Evolutionary conservation across 2,888 invertebrate genomes (phyloP), one percentile per base, ranked within the genome.

Genomic region (Chloromyia formosa): DNA sequence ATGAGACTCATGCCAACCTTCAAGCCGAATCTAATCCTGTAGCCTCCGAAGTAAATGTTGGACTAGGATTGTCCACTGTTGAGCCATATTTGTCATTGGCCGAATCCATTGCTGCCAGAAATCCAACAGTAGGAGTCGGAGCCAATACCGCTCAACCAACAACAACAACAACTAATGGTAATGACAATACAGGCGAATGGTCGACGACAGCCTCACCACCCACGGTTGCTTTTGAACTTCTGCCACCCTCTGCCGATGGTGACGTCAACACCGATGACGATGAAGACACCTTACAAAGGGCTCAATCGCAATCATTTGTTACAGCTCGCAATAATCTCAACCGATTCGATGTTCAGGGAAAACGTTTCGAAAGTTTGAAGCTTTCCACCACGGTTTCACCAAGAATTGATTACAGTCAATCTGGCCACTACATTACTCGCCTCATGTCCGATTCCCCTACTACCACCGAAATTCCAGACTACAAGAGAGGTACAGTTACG

Each of bases 271-370:
- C 79, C 2, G 89, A 89, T 64, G 89, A 90, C 77, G 88, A 88
- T 56, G 91, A 91, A 80, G 91, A 91, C 81, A 88, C 90, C 81
- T 82, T 92, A 54, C 90, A 91, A 84, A 87, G 90, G 77, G 90
- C 91, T 23, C 91, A 92, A 78, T 91, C 90, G 60, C 91, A 92
- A 80, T 91, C 91, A 0, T 91, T 92, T 79, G 86, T 91, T 22
- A 87, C 89, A 1, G 88, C 89, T 40, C 88, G 88, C 79, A 88
- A 88, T 74, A 77, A 60, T 27, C 77, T 18, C 27, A 77, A 69
- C 76, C 78, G 45, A 75, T 76, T 68, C 1, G 64, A 64, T 35
- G 45, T 10, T 1, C 10, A 23, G 1, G 49, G 49, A 14, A 49
- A 23, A 20, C 45, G n/a, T 16, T 60, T 58, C 10, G 60, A 53